These are phyloP conservation scores for Nesoenas mayeri DNA, from an alignment of 2,113 vertebrate species.

Conservation along the genomic window DNA sequence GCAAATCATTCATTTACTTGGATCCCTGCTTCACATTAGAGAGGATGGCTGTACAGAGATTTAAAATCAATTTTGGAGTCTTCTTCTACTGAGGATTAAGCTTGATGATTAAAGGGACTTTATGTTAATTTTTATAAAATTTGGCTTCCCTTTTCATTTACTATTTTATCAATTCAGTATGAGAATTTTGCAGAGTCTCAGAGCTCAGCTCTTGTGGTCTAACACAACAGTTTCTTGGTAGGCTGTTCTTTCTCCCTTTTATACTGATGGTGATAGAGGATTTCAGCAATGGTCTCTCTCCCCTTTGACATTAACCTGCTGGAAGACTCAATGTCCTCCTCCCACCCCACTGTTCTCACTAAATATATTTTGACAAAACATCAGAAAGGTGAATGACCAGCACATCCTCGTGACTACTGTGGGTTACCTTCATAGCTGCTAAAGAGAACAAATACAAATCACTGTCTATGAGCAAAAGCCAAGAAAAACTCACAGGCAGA, in stretches of 20 bases:
- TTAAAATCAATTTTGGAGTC: constrained; percentile 66
- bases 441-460: constrained; percentile 31
- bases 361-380: constrained; percentile 51
- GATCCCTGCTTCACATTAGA: constrained; percentile 70
- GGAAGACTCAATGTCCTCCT: background rate
- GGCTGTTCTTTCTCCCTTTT: background rate
- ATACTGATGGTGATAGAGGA: constrained; percentile 1
- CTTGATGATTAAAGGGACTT: constrained; percentile 61
- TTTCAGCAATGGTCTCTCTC: constrained; percentile 21
- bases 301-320: constrained; percentile 10
- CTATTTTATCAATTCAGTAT: constrained; percentile 59
- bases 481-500: background rate
- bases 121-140: constrained; percentile 69
- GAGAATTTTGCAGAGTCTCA: background rate
- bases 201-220: background rate
- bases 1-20: constrained; percentile 74
- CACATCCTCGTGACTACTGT: background rate
- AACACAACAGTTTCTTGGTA: background rate
- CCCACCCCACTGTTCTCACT: background rate
- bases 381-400: constrained; percentile 1
- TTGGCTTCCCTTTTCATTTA: constrained; percentile 55
- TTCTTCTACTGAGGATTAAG: constrained; percentile 63
- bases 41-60: constrained; percentile 53
- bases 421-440: background rate
- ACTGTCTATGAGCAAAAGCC: background rate